Evolutionary conservation across 2,113 vertebrate species (phyloP).

Genomic region (Myodes glareolus): DNA sequence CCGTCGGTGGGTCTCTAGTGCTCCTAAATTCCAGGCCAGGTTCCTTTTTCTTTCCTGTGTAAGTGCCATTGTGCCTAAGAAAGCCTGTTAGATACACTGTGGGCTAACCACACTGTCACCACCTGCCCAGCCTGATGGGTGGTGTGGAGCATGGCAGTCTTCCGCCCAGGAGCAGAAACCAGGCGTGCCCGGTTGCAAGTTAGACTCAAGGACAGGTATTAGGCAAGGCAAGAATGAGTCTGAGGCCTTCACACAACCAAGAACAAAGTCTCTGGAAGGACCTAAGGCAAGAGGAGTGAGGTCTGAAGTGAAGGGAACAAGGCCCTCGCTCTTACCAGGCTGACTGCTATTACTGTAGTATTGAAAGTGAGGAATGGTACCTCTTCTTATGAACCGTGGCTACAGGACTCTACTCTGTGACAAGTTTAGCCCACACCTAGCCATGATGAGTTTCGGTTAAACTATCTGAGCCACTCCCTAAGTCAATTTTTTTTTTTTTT

Average conservation of each 20-base stretch:
- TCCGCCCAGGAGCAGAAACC: slow-evolving; percentile 3
- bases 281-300: background rate
- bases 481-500: background rate
- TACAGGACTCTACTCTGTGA: background rate
- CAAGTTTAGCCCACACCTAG: background rate
- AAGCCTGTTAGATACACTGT: background rate
- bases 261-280: background rate
- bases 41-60: background rate
- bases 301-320: background rate
- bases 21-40: too few species aligned
- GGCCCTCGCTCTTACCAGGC: background rate
- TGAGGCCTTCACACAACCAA: background rate
- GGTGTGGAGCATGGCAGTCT: background rate
- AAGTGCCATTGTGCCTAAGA: background rate
- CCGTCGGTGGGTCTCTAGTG: rapidly evolving
- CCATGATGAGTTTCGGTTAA: background rate
- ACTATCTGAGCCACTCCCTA: background rate
- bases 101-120: background rate
- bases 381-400: background rate
- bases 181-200: background rate
- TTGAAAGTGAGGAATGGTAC: background rate
- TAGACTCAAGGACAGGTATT: background rate
- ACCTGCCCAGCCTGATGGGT: background rate
- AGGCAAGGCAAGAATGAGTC: background rate
- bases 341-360: background rate